A percentile compares a stretch with the other conserved stretches of the same genome.
Conservation (phyloP, 2,888 invertebrate genomes). For the Horisme vitalbata region DNA sequence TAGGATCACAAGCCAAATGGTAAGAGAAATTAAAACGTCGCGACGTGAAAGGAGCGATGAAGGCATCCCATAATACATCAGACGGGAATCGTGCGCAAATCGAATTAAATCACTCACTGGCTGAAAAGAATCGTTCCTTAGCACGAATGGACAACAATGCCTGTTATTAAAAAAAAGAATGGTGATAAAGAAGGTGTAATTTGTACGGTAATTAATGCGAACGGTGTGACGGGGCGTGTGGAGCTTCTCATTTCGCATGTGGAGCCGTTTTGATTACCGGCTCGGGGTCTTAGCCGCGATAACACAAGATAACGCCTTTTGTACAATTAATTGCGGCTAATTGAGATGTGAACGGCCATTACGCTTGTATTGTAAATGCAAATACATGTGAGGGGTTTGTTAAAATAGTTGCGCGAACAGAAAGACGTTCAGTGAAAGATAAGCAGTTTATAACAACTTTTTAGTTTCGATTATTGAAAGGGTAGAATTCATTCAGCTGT, state of each 20-base stretch:
- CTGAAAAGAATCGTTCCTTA: slow-evolving; percentile 76
- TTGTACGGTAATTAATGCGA: slow-evolving; percentile 72
- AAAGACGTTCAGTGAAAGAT: slow-evolving; percentile 1
- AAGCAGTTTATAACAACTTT: slow-evolving; percentile 12
- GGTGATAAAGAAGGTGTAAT: slow-evolving; percentile 78
- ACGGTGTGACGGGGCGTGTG: slow-evolving; percentile 74
- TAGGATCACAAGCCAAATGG: slow-evolving; percentile 3
- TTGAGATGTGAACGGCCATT: slow-evolving; percentile 44
- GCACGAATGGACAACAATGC: slow-evolving; percentile 78
- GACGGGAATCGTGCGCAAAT: slow-evolving; percentile 60
- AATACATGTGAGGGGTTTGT: slow-evolving; percentile 17
- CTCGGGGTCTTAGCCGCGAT: slow-evolving; percentile 64
- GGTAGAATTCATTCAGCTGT: not conserved
- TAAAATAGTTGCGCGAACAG: slow-evolving; percentile 1
- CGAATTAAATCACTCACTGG: slow-evolving; percentile 77
- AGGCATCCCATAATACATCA: slow-evolving; percentile 62
- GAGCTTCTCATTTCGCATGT: slow-evolving; percentile 73
- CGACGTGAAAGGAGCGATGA: slow-evolving; percentile 49
- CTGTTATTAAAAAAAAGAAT: slow-evolving; percentile 77
- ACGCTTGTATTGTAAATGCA: slow-evolving; percentile 26
- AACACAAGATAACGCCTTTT: slow-evolving; percentile 49
- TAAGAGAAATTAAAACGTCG: slow-evolving; percentile 44
- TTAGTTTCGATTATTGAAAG: slow-evolving; percentile 11
- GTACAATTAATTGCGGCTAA: slow-evolving; percentile 73
- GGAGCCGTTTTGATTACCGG: slow-evolving; percentile 62